Evolutionary conservation across 2,113 vertebrate species (phyloP), one percentile per base, ranked within the genome.

Genomic region (Cynopterus brachyotis): DNA sequence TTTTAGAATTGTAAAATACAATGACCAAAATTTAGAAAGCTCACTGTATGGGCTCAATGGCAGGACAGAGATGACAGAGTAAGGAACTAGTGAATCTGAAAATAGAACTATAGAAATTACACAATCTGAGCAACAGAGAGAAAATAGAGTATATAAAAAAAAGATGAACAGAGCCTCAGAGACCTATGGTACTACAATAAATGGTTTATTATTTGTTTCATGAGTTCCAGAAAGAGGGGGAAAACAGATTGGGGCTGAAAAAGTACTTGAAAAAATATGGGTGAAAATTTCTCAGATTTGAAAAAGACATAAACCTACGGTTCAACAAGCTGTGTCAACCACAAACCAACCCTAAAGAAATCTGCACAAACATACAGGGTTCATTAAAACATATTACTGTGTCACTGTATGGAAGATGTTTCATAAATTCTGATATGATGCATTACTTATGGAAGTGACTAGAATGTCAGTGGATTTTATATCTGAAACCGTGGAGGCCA

Each of bases 1-100:
- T 64, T 82, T 86, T 78, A 95, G n/a, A 93, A 69, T 16, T 93
- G 55, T 95, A 76, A 90, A 90, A 47, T 60, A 55, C 16, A 94
- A 45, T 70, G 75, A 85, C n/a, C 5, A 64, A 88, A 96, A 80
- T 20, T 70, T 66, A 15, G 69, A 81, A 66, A 59, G 20, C 37
- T 89, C 32, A 50, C 53, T 93, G 6, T 28, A 76, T 66, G 28
- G 42, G 32, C 20, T 89, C 42, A 89, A 72, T 66, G 72, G 26
- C 22, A 59, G n/a, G 94, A 89, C 9, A 62, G 35, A 89, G 62
- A 76, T 91, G 76, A 69, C 42, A 95, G 40, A 73, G 24, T 91
- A 69, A 85, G 81, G 30, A 89, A 83, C 72, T 45, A 79, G 24
- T 75, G 42, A 94, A 92, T 92, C 26, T 75, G 70, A 92, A 92